A percentile compares a stretch with the other conserved stretches of the same genome.
Evolutionary conservation across 2,113 vertebrate genomes (phyloP).

Genomic region (Seriola dumerili): DNA sequence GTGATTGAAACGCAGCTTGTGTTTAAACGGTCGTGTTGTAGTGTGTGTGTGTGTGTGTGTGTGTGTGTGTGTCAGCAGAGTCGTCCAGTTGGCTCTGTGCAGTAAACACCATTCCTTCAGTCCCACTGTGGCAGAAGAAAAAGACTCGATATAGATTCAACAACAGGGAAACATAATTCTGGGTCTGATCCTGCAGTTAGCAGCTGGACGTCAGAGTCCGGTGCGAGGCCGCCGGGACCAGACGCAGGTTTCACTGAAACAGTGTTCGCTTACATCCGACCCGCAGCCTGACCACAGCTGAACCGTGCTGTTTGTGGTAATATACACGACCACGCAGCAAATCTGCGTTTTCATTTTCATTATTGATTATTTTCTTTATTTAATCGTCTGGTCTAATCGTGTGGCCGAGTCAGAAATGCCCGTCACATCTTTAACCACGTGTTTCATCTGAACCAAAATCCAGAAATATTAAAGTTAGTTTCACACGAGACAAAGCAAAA

Average conservation of each 20-base stretch:
- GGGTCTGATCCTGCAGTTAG: constrained; percentile 62
- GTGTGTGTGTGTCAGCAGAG: constrained; percentile 4
- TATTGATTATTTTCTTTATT: too few species aligned
- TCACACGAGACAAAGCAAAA: too few species aligned
- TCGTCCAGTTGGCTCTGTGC: constrained; percentile 83
- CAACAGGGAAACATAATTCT: constrained; percentile 67
- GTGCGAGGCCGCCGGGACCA: constrained; percentile 46
- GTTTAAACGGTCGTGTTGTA: neutral
- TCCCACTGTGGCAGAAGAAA: constrained; percentile 69
- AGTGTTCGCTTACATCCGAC: constrained; percentile 45
- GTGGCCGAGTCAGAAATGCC: too few species aligned
- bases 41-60: constrained; percentile 15
- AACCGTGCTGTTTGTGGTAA: neutral
- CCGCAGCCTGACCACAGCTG: constrained; percentile 15
- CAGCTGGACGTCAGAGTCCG: constrained; percentile 48
- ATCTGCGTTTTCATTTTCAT: neutral
- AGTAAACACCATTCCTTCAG: constrained; percentile 88
- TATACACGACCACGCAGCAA: neutral
- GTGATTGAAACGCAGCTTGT: neutral
- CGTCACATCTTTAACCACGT: too few species aligned
- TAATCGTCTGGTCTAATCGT: too few species aligned
- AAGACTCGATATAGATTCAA: constrained; percentile 69
- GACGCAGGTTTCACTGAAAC: constrained; percentile 35
- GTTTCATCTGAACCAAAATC: too few species aligned
- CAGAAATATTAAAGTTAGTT: too few species aligned